Evolutionary conservation across 2,888 invertebrate species (phyloP), one percentile per base, ranked within the genome.

Genomic region (Apamea crenata): DNA sequence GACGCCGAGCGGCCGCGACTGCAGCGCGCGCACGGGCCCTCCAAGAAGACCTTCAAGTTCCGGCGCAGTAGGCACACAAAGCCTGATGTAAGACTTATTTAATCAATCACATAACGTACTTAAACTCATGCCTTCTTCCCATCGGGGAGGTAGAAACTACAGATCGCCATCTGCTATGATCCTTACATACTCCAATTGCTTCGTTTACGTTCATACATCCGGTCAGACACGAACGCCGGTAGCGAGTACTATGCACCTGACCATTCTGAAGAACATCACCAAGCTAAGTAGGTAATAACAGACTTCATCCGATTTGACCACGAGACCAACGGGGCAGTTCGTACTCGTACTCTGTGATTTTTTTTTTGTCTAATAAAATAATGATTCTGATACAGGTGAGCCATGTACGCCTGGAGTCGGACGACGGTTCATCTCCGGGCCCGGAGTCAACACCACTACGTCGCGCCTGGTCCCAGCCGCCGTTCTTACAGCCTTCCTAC

Each of bases 21-120:
- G 79, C 99, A 99, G 93, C 97, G 99, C 36, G 98, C 99, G 77
- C 99, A 99, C 95, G 99, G 99, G 59, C 99, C 99, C 92, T 99
- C 99, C 91, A 98, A 99, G 90, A 99, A 99, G 95, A 99, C 99
- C 0, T 99, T 99, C 96, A 98, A 99, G 83, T 97, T 99, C 82
- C 97, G 98, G 87, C 98, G 98, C 93, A 98, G 98, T 93, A 97
- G 98, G 69, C 91, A 98, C 97, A 91, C 98, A 96, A 98, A 98
- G 87, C 97, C 98, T 66, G 98, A 98, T 95, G 98, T 98, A 94
- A 88, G 81, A 16, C 16, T 47, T 47, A 16, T 47, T 47, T 40
- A 40, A 40, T 4, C 40, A 40, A 40, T 40, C 7, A 40, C 40
- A 40, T 40, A 44, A 12, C 44, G 44, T 44, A 44, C 1, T 10